phyloP scores from a whole-genome alignment of 2,797 vertebrate genomes.

The Bovichtus diacanthus region DNA sequence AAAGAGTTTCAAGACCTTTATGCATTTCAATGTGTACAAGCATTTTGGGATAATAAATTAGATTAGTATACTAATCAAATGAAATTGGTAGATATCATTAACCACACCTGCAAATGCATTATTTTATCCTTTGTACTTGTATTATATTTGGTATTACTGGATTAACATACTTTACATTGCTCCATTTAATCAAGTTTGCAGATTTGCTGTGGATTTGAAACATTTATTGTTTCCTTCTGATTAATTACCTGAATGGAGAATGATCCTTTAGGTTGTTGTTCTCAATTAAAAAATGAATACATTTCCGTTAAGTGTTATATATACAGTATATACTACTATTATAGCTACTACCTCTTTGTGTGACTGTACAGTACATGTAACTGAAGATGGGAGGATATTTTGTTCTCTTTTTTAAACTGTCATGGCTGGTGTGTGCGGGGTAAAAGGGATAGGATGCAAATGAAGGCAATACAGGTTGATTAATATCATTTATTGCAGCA shows the following conservation, averaged over 20 bases:
- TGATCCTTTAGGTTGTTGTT: background rate
- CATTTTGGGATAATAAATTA: background rate
- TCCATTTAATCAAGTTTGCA: background rate
- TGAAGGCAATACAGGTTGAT: no score
- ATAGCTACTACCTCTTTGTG: background rate
- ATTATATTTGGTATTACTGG: background rate
- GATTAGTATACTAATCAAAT: background rate
- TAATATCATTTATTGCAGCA: background rate
- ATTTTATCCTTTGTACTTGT: background rate
- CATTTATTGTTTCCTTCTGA: background rate
- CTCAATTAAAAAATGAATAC: slow-evolving; percentile 6
- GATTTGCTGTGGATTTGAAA: slow-evolving; percentile 9
- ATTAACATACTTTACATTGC: background rate
- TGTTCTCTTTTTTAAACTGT: background rate
- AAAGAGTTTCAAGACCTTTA: background rate
- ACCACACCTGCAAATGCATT: background rate
- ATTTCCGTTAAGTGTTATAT: background rate
- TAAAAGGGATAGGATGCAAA: background rate
- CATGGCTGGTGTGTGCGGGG: rapidly evolving
- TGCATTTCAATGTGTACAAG: background rate
- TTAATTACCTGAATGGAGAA: background rate
- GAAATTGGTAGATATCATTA: background rate
- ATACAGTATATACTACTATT: no score
- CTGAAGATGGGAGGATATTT: background rate
- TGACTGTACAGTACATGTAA: background rate